phyloP scores from a whole-genome alignment of 2,888 invertebrate genomes.

The Teinopalpus imperialis region DNA sequence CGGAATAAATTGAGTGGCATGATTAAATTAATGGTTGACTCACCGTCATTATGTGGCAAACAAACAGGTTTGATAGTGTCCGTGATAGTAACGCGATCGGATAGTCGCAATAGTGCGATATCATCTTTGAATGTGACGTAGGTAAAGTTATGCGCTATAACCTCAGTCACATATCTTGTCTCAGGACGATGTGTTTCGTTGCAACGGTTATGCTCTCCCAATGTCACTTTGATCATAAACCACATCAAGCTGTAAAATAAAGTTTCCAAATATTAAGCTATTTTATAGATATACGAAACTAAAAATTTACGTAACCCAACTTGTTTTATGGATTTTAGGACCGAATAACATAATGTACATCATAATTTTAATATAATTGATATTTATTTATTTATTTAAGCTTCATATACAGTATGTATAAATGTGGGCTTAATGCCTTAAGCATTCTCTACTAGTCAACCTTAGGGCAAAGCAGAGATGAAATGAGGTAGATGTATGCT shows the following conservation, averaged over 20 bases:
- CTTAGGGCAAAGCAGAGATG: too few relatives aligned
- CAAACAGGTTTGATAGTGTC: constrained; percentile 92
- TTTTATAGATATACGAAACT: too few relatives aligned
- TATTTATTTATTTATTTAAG: too few relatives aligned
- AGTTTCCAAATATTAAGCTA: not conserved
- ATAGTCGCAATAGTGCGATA: constrained; percentile 89
- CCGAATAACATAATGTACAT: too few relatives aligned
- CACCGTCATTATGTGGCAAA: constrained; percentile 86
- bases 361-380: too few relatives aligned
- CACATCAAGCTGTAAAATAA: constrained; percentile 87
- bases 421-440: too few relatives aligned
- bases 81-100: constrained; percentile 88
- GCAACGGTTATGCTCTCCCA: constrained; percentile 93
- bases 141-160: constrained; percentile 90
- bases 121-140: constrained; percentile 92
- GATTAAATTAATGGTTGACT: constrained; percentile 23
- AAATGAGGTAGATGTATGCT: too few relatives aligned
- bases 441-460: too few relatives aligned
- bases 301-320: too few relatives aligned
- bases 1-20: constrained; percentile 1
- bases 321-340: too few relatives aligned
- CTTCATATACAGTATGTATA: too few relatives aligned
- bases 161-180: constrained; percentile 87
- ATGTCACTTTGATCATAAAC: constrained; percentile 94
- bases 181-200: constrained; percentile 86